Evolutionary conservation across 2,888 invertebrate genomes (phyloP).

Genomic region (Steinernema scapterisci): DNA sequence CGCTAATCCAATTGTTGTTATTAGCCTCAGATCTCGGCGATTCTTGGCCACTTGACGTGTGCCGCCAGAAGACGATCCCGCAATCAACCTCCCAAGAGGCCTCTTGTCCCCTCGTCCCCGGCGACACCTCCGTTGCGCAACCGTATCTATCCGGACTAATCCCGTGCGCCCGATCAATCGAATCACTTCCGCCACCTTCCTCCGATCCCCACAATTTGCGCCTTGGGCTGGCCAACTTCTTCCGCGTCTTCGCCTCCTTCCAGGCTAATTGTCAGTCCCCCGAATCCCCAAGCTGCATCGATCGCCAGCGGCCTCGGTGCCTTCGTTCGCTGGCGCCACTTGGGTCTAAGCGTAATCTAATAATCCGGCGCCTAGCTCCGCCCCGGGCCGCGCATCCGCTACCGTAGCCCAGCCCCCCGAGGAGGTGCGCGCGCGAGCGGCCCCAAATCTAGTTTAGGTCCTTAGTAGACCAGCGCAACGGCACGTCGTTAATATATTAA

Average conservation of each 20-base stretch:
- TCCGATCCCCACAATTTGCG: not conserved
- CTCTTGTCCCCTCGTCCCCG: not conserved
- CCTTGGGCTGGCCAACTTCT: no score
- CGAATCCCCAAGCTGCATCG: not conserved
- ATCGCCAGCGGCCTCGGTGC: constrained; percentile 24
- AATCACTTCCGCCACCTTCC: constrained; percentile 13
- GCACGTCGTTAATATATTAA: constrained; percentile 33
- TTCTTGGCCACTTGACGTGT: constrained; percentile 11
- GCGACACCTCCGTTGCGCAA: constrained; percentile 30
- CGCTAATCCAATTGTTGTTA: constrained; percentile 25
- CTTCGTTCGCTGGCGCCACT: constrained; percentile 15
- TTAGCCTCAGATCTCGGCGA: constrained; percentile 5
- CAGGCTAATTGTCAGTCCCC: constrained; percentile 24
- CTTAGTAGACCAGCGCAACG: constrained; percentile 30
- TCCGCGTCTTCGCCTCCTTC: constrained; percentile 12
- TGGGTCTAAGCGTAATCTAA: constrained; percentile 24
- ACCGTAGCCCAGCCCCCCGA: constrained; percentile 31
- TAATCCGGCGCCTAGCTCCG: not conserved
- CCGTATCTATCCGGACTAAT: not conserved
- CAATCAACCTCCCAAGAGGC: constrained; percentile 13
- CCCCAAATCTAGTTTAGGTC: constrained; percentile 33
- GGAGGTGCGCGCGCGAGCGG: constrained; percentile 6
- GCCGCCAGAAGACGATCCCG: constrained; percentile 2
- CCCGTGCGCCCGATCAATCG: not conserved
- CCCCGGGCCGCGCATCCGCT: constrained; percentile 17